Evolutionary conservation across 1,140 invertebrate species (phyloP).

Genomic region (Zophobas atratus): DNA sequence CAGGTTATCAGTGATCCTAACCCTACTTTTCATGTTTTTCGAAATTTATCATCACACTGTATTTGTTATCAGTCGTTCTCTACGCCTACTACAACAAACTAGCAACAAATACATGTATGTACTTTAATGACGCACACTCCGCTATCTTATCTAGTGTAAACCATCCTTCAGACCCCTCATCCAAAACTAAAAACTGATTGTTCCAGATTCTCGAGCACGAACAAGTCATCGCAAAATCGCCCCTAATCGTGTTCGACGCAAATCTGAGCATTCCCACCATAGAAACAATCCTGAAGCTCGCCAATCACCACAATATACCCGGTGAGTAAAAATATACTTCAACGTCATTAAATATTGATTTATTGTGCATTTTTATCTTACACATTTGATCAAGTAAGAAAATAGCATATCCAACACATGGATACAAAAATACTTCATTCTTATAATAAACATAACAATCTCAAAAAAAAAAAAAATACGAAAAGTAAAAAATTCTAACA

Average conservation of each 20-base stretch:
- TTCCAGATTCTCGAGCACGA: conserved; percentile 72
- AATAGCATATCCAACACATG: conserved; percentile 18
- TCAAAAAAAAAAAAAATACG: conserved; percentile 27
- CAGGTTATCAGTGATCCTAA: no score
- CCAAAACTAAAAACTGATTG: conserved; percentile 16
- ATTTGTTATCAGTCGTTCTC: no score
- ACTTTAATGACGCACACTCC: no score
- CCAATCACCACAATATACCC: conserved; percentile 75
- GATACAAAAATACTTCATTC: conserved; percentile 32
- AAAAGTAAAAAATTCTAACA: conserved; percentile 19
- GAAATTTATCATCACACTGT: no score
- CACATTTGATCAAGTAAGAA: conserved; percentile 20
- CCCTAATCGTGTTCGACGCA: conserved; percentile 86
- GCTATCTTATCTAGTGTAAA: conserved; percentile 25
- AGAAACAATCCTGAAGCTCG: conserved; percentile 75
- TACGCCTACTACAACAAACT: no score
- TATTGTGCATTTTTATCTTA: conserved; percentile 38
- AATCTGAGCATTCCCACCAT: conserved; percentile 82
- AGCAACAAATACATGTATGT: no score
- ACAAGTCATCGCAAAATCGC: conserved; percentile 72
- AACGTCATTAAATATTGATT: conserved; percentile 30
- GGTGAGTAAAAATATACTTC: conserved; percentile 70
- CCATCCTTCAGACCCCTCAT: no score
- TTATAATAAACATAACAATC: conserved; percentile 42
- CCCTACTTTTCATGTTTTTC: no score